Conservation (phyloP, 2,888 invertebrate species). For the Eucera pruinosa region DNA sequence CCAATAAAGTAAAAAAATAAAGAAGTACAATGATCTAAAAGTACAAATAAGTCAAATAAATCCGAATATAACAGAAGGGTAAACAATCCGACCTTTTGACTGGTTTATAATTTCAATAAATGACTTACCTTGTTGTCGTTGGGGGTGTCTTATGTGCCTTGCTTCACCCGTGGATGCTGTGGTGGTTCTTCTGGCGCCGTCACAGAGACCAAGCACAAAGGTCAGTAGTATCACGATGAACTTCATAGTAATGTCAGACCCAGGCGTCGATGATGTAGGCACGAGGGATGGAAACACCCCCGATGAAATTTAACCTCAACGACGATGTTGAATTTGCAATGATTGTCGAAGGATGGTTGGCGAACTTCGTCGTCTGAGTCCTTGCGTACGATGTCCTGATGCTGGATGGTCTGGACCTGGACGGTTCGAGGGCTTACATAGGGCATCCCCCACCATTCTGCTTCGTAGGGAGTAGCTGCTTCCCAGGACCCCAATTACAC, state of each 20-base stretch:
- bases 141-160: constrained; percentile 64
- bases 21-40: too few species aligned
- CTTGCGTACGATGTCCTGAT: constrained; percentile 80
- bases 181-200: constrained; percentile 58
- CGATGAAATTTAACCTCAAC: background rate
- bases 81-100: too few species aligned
- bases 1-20: too few species aligned
- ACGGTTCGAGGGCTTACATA: constrained; percentile 83
- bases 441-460: constrained; percentile 82
- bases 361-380: constrained; percentile 62
- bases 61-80: too few species aligned
- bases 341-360: constrained; percentile 32
- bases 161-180: constrained; percentile 29
- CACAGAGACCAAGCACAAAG: constrained; percentile 44
- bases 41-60: too few species aligned
- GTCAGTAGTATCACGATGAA: constrained; percentile 32
- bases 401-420: constrained; percentile 84
- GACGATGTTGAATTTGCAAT: constrained; percentile 17
- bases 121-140: constrained; percentile 76
- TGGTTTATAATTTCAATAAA: too few species aligned
- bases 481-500: constrained; percentile 82
- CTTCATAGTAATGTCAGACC: constrained; percentile 39
- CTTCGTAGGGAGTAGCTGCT: constrained; percentile 73
- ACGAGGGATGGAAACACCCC: background rate
- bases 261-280: background rate